These are phyloP conservation scores for Euschistus heros DNA, from an alignment of 1,140 invertebrate species.

Conservation along the genomic window DNA sequence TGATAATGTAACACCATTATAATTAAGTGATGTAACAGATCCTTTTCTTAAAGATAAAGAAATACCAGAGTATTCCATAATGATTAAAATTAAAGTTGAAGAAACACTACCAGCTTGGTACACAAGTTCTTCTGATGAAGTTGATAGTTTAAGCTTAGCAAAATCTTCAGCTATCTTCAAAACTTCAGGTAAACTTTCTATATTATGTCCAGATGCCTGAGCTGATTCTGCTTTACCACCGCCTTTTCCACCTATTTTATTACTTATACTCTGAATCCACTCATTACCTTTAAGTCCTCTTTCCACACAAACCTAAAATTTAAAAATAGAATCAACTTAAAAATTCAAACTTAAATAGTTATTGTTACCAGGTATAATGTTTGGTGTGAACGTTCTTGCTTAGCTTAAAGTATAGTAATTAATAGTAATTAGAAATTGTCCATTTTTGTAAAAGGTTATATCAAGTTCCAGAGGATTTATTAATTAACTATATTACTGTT, in stretches of 20 bases:
- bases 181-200: conserved; percentile 57
- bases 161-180: conserved; percentile 67
- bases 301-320: conserved; percentile 35
- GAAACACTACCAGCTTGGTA: neutral
- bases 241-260: conserved; percentile 79
- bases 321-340: no score
- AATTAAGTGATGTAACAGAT: conserved; percentile 12
- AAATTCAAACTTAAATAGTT: no score
- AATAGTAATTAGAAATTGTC: no score
- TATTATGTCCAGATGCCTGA: conserved; percentile 84
- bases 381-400: no score
- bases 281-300: conserved; percentile 92
- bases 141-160: conserved; percentile 55
- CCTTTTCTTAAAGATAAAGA: conserved; percentile 31
- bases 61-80: conserved; percentile 40
- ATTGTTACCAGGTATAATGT: no score
- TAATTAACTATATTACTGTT: no score
- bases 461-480: no score
- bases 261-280: conserved; percentile 78
- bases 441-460: no score
- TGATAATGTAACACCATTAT: conserved; percentile 39
- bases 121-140: conserved; percentile 34
- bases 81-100: conserved; percentile 31
- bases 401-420: no score
- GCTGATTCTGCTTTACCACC: conserved; percentile 92